These are phyloP conservation scores for Tragelaphus strepsiceros DNA, from an alignment of 2,113 vertebrate species.

Conservation along the genomic window DNA sequence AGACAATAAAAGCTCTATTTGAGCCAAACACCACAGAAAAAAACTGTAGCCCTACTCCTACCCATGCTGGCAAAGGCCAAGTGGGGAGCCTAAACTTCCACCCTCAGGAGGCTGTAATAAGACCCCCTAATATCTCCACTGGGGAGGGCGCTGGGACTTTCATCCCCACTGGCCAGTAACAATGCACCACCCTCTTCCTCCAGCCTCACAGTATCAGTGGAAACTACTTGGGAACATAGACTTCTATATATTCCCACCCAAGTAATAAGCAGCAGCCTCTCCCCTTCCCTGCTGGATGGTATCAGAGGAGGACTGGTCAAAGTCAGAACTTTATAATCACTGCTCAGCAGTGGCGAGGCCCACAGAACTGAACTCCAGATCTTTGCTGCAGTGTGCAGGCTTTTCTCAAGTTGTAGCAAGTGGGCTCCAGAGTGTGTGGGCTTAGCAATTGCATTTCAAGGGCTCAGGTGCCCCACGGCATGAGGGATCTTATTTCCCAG, in stretches of 20 bases:
- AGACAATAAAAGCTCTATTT: neutral
- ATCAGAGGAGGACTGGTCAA: neutral
- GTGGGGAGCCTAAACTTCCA: neutral
- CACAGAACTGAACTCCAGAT: neutral
- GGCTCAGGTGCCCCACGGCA: neutral
- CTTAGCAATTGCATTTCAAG: neutral
- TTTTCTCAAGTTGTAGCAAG: neutral
- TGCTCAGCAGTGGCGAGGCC: neutral
- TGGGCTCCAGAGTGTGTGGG: neutral
- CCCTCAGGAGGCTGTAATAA: neutral
- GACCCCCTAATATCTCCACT: neutral
- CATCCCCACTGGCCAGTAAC: neutral
- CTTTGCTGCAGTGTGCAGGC: neutral
- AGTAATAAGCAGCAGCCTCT: neutral
- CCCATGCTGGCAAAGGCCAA: neutral
- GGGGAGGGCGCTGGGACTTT: neutral
- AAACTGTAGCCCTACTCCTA: neutral
- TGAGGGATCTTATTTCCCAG: neutral
- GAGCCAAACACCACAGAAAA: neutral
- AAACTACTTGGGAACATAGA: neutral
- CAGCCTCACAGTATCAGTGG: neutral
- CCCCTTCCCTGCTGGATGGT: neutral
- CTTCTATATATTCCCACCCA: neutral
- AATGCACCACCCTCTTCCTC: neutral
- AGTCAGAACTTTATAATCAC: neutral